Evolutionary conservation across 2,888 invertebrate species (phyloP).

Genomic region (Eupithecia abbreviata): DNA sequence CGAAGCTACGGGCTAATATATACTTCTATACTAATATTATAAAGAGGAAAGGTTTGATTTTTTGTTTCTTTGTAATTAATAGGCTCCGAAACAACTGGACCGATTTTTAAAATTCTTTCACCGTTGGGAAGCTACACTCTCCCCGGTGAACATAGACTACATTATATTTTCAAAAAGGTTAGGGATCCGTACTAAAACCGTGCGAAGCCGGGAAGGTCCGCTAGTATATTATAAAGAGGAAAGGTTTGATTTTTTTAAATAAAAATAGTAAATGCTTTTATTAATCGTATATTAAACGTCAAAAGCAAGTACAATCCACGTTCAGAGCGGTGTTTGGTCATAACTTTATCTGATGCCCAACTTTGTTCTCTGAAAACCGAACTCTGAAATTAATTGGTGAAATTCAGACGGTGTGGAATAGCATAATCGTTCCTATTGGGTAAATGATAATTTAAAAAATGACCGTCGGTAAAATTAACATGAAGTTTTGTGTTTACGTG

Average conservation of each 20-base stretch:
- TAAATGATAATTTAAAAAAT: neutral
- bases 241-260: neutral
- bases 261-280: constrained; percentile 8
- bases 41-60: too few relatives aligned
- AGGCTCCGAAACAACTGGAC: too few relatives aligned
- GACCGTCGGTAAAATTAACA: neutral
- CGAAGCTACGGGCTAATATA: too few relatives aligned
- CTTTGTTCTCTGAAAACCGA: constrained; percentile 45
- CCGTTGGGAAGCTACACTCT: too few relatives aligned
- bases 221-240: too few relatives aligned
- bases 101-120: too few relatives aligned
- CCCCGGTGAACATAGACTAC: too few relatives aligned
- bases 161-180: too few relatives aligned
- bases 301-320: constrained; percentile 17
- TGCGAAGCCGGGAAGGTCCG: too few relatives aligned
- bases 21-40: too few relatives aligned
- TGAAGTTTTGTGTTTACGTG: neutral
- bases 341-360: constrained; percentile 59
- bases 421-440: neutral
- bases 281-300: constrained; percentile 8
- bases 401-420: constrained; percentile 40
- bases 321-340: constrained; percentile 42
- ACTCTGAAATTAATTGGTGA: constrained; percentile 62
- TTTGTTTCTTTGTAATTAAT: too few relatives aligned
- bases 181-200: too few relatives aligned